Base-by-base conservation (phyloP, 2,888 invertebrate genomes). In the Ectemnius continuus region DNA sequence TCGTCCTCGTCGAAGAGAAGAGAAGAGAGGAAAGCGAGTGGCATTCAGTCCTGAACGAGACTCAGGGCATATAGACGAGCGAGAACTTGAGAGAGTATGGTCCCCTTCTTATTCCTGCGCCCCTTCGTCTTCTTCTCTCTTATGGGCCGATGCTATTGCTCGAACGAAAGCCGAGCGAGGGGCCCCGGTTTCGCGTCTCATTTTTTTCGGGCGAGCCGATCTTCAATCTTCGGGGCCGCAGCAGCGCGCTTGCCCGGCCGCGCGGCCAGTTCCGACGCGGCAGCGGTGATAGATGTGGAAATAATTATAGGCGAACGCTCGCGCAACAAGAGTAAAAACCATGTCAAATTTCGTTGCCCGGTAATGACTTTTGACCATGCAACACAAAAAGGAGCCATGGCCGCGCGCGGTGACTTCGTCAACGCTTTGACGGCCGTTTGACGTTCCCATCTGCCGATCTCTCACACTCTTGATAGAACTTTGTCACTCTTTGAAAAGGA, bases 261-360 rank as follows among this genome's bases (percentile, higher is more conserved):
- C 71, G 80, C 80, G 84, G 80, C 83, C 83, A 80, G 83, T 83
- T 80, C 83, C 83, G 81, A 71, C 74, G 75, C 80, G 11, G 36
- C 78, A 71, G 82, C 36, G 83, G 83, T 90, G 90, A 90, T 90
- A 89, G 89, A 90, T 90, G 89, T 89, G 89, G 86, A 90, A 90
- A 90, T 90, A 90, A 90, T 90, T 90, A 90, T 90, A 90, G 89
- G 87, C 83, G 88, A 89, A 88, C 85, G 84, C 84, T 85, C 83
- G 81, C 85, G 84, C 88, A 88, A 87, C 84, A 87, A 88, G 86
- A 89, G 86, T 87, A 87, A 89, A 86, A 88, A 89, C 88, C 90
- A 88, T 89, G 88, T 90, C 89, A 88, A 89, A 90, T 89, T 89
- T 88, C 88, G 81, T 75, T 73, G 74, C 61, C 80, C 86, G 78